Evolutionary conservation across 1,140 invertebrate species (phyloP), one percentile per base, ranked within the genome.

Genomic region (Nasonia vitripennis): DNA sequence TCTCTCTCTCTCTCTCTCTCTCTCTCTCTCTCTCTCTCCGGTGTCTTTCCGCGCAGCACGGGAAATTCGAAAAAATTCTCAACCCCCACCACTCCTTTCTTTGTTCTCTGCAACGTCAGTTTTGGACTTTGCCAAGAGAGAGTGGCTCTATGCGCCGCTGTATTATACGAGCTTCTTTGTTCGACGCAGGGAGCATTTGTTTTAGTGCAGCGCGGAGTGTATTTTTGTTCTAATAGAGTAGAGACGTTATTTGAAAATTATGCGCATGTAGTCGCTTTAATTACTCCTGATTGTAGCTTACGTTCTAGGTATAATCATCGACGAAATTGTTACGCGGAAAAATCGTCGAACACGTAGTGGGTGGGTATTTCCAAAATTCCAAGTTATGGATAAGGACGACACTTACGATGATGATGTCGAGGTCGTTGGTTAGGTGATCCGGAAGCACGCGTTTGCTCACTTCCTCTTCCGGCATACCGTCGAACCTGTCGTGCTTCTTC

Each of bases 321-420:
- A 51, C 48, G 10, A 27, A 27, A 51, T 12, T 17, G 48, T 11
- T 51, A 10, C 11, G 11, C 11, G 48, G 11, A 51, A 51, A 17
- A 41, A 1, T 41, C 9, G 7, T 41, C 41, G 41, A 41, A 41
- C 7, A 7, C n/a, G n/a, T n/a, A 7, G 41, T 41, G 41, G 0
- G 2, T 14, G 48, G 2, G 14, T 51, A 17, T 51, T 51, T 51
- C 12, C 9, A 51, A 51, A 51, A 51, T 51, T 51, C 14, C 0
- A 51, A 51, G 14, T 11, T 51, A 51, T 27, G 11, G 12, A 51
- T 3, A 17, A 51, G 9, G 80, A 78, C 1, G 91, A 94, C 34
- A 97, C 98, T 97, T 96, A 99, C 98, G 95, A 99, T 99, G 91
- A 99, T 96, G 94, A 99, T 99, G 95, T 99, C 98, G 91, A 99